Evolutionary conservation across 2,888 invertebrate genomes (phyloP).

Genomic region (Lithophane leautieri): DNA sequence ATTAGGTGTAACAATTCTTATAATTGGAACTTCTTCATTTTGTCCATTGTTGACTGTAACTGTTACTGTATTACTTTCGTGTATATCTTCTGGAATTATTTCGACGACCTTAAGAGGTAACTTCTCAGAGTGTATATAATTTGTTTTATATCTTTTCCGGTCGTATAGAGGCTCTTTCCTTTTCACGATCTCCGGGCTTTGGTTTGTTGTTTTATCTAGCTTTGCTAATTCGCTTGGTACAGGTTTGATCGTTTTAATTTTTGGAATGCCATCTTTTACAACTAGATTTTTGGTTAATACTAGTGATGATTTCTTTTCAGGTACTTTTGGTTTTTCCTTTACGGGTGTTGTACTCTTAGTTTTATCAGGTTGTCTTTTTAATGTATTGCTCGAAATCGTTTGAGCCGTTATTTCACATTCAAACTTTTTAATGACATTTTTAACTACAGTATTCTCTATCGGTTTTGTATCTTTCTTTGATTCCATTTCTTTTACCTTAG

Average conservation of each 20-base stretch:
- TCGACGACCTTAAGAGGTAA: conserved; percentile 85
- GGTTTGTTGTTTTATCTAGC: conserved; percentile 61
- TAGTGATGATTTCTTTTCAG: conserved; percentile 90
- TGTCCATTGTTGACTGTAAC: conserved; percentile 54
- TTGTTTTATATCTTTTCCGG: conserved; percentile 86
- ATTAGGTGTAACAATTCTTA: conserved; percentile 54
- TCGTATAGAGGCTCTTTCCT: conserved; percentile 85
- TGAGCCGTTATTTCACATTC: conserved; percentile 87
- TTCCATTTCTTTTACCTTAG: conserved; percentile 71
- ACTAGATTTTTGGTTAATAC: conserved; percentile 89
- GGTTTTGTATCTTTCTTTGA: conserved; percentile 65
- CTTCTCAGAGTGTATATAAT: conserved; percentile 86
- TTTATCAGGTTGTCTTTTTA: conserved; percentile 84
- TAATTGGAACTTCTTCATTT: conserved; percentile 45
- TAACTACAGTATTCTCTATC: conserved; percentile 80
- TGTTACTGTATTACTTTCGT: conserved; percentile 70
- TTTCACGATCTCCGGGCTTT: conserved; percentile 67
- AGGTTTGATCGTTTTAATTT: conserved; percentile 87
- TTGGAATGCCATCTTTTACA: conserved; percentile 88
- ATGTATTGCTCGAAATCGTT: conserved; percentile 74
- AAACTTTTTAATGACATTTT: conserved; percentile 87
- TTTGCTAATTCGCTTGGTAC: conserved; percentile 71
- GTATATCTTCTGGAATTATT: conserved; percentile 86
- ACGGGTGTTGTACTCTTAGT: conserved; percentile 74
- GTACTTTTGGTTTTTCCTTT: conserved; percentile 91